Percentiles rank a stretch among this genome's conserved stretches.
These are phyloP conservation scores for Callithrix jacchus DNA, from an alignment of 2,113 vertebrate genomes.

Conservation along the genomic window DNA sequence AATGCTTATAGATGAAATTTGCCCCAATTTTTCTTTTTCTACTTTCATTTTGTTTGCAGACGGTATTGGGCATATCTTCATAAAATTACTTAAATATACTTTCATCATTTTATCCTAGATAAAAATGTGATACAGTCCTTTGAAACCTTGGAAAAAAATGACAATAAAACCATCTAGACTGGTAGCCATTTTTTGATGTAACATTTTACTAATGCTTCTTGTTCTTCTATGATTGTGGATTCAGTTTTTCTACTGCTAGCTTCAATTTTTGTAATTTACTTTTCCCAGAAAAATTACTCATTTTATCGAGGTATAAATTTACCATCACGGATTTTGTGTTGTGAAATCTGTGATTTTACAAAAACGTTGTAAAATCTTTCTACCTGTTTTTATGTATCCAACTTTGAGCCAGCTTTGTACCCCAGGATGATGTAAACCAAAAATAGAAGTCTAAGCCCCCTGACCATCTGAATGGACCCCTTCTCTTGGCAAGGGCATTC, in stretches of 20 bases:
- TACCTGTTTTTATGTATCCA: background rate
- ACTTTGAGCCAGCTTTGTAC: background rate
- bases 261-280: background rate
- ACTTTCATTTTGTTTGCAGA: background rate
- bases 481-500: too few relatives aligned
- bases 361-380: background rate
- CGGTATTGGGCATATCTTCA: background rate
- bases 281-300: background rate
- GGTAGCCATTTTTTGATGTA: background rate
- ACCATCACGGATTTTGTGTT: background rate
- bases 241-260: background rate
- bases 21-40: background rate
- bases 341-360: background rate
- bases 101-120: background rate
- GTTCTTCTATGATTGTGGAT: background rate
- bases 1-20: background rate
- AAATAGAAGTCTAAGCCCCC: too few relatives aligned
- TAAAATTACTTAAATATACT: background rate
- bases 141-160: background rate
- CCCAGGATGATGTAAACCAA: too few relatives aligned
- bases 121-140: background rate
- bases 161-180: background rate
- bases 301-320: background rate
- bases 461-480: too few relatives aligned
- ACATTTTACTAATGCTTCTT: background rate